Evolutionary conservation across 1,140 invertebrate species (phyloP), one percentile per base, ranked within the genome.

Genomic region (Drosophila nebulosa): DNA sequence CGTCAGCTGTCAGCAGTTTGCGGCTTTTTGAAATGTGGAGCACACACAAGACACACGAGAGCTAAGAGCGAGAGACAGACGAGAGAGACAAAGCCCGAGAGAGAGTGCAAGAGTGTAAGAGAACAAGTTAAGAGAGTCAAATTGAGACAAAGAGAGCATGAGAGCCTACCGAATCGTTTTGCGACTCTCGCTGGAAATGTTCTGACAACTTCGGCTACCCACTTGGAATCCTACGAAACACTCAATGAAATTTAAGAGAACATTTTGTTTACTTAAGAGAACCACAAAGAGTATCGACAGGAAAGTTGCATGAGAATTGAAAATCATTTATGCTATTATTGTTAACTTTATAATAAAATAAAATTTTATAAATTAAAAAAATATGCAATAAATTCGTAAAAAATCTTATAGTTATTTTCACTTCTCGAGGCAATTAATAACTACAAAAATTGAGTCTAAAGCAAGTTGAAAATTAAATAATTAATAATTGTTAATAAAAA

Each of bases 1-100:
- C 74, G 68, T 84, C 75, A 76, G 68, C 76, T 80, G 69, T 85
- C 80, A 86, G 78, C 74, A 78, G 74, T 68, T 69, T 71, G 74
- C 61, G 77, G 68, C 71, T 32, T 73, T 51, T 84, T 66, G 32
- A 78, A 76, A 79, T 69, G 79, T 69, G 61, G 71, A 79, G 68
- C 79, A 73, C 24, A 55, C 30, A 52, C 58, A n/a, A n/a, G n/a
- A 24, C 2, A 24, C 24, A 24, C 51, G 46, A 32, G 18, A 22
- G 12, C 10, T 32, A 32, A 51, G 56, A 60, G 12, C 42, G 50
- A 42, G 62, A 24, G 36, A 30, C 46, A 36, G 35, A 21, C n/a
- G 22, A 26, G 24, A 60, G 1, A 32, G 36, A 57, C 56, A 59
- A 58, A 12, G 5, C 6, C 24, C 9, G 36, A 46, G 16, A 9